Conservation (phyloP, 2,113 vertebrate species). For the Scartelaos histophorus region DNA sequence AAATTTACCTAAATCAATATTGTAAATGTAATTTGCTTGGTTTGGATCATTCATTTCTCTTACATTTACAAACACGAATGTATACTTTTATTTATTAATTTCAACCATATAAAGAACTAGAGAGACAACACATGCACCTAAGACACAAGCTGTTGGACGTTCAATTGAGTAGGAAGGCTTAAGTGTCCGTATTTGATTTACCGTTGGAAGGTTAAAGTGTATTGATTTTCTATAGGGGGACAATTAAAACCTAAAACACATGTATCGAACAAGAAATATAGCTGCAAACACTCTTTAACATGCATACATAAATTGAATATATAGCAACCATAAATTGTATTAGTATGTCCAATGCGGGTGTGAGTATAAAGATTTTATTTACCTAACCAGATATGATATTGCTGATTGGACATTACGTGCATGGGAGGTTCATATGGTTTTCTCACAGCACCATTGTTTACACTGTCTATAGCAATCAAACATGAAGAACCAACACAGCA, state of each 20-base stretch:
- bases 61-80: too few species aligned
- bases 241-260: slow-evolving; percentile 12
- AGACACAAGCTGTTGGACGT: not conserved
- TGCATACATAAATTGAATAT: not conserved
- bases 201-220: slow-evolving; percentile 34
- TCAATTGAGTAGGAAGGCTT: slow-evolving; percentile 15
- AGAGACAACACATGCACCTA: too few species aligned
- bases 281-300: not conserved
- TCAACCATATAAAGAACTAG: not conserved
- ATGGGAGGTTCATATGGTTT: not conserved
- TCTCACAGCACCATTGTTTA: slow-evolving; percentile 25
- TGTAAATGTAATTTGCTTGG: too few species aligned
- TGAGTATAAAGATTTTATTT: not conserved
- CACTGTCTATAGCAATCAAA: slow-evolving; percentile 22
- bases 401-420: not conserved
- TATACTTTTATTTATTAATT: too few species aligned
- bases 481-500: slow-evolving; percentile 26
- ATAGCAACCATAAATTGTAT: not conserved
- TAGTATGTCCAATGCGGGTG: not conserved
- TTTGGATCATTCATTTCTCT: too few species aligned
- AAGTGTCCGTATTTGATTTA: slow-evolving; percentile 42
- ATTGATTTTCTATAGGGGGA: slow-evolving; percentile 42
- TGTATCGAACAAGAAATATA: not conserved
- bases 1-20: too few species aligned
- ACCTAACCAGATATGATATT: not conserved